Percentiles rank a stretch among this genome's conserved stretches.
Evolutionary conservation across 1,140 invertebrate genomes (phyloP).

Genomic region (Panagrolaimus sp.): DNA sequence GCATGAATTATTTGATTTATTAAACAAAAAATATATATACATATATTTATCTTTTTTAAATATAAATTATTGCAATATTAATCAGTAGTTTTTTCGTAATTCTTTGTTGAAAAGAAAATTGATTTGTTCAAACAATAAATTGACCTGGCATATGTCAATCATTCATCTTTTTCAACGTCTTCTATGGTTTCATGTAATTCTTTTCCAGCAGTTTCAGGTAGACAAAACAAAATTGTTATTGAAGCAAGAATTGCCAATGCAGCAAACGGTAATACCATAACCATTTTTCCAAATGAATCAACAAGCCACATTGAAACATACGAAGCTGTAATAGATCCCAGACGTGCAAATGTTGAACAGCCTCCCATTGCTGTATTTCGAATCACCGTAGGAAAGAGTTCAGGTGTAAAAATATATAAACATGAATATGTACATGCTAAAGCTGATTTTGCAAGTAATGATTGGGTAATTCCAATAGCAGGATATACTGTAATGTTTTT

Average conservation of each 20-base stretch:
- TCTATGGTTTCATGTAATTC: conserved; percentile 1
- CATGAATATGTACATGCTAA: neutral
- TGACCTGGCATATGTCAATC: too few species aligned
- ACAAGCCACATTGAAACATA: neutral
- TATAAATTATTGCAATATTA: too few species aligned
- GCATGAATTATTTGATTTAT: too few species aligned
- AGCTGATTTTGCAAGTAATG: neutral
- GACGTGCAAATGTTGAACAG: neutral
- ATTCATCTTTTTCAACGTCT: neutral
- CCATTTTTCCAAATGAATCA: neutral
- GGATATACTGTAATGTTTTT: too few species aligned
- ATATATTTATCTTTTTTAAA: too few species aligned
- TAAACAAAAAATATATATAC: too few species aligned
- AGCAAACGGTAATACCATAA: conserved; percentile 1
- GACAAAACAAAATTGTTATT: neutral
- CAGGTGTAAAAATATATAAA: neutral
- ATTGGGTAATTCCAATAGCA: neutral
- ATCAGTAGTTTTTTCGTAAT: too few species aligned
- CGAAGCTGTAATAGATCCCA: conserved; percentile 2
- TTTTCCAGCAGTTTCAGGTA: neutral
- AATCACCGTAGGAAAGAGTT: neutral
- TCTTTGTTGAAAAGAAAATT: too few species aligned
- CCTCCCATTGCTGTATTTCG: neutral
- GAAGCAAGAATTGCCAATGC: neutral
- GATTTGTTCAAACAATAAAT: too few species aligned